Conservation (phyloP, 2,888 invertebrate species). For the Spicauda simplicius region DNA sequence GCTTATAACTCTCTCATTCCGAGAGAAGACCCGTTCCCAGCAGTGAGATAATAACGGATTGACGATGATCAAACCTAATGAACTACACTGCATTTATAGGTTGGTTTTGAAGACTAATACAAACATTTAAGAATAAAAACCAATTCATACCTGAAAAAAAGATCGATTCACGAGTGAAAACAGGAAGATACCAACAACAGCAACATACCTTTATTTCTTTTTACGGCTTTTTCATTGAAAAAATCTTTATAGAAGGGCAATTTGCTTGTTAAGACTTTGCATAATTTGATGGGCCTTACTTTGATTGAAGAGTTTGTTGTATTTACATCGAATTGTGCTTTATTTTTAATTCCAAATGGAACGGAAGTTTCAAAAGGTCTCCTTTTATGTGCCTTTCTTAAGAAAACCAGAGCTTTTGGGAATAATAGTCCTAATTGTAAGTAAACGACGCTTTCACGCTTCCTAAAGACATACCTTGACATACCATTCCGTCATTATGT, state of each 20-base stretch:
- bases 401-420: neutral
- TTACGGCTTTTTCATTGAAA: conserved; percentile 24
- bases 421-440: neutral
- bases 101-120: neutral
- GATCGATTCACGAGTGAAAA: neutral
- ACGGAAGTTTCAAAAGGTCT: neutral
- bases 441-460: no score
- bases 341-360: neutral
- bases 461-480: no score
- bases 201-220: conserved; percentile 3
- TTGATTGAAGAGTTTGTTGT: conserved; percentile 19
- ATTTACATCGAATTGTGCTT: neutral
- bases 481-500: no score
- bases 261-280: conserved; percentile 10
- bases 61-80: no score
- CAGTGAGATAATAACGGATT: no score
- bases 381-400: neutral
- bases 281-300: conserved; percentile 25
- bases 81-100: no score
- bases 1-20: no score
- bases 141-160: neutral
- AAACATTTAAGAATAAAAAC: neutral
- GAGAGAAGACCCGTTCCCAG: no score
- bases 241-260: conserved; percentile 26
- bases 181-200: neutral